A percentile compares a stretch with the other conserved stretches of the same genome.
Evolutionary conservation across 2,888 invertebrate species (phyloP).

Genomic region (Ptychoptera albimana): DNA sequence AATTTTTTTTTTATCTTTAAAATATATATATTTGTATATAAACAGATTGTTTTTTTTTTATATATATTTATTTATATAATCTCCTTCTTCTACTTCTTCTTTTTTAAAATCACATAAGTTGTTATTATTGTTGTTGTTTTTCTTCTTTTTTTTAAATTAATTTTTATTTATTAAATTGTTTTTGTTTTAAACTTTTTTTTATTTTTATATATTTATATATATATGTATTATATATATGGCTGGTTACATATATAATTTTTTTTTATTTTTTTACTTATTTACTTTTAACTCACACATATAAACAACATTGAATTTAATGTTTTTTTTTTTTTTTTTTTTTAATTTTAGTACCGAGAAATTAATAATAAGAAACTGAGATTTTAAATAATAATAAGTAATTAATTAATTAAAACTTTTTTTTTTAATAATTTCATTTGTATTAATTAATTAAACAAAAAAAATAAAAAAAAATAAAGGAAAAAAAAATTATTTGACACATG

Average conservation of each 20-base stretch:
- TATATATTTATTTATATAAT: not conserved
- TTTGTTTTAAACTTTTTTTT: constrained; percentile 6
- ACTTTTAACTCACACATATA: not conserved
- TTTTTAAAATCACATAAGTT: too few species aligned
- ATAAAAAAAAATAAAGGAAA: not conserved
- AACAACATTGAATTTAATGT: not conserved
- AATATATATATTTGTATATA: constrained; percentile 2
- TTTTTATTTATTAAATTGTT: not conserved
- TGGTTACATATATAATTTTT: constrained; percentile 5
- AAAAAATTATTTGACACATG: too few species aligned
- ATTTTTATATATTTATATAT: constrained; percentile 3
- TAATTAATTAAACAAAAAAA: not conserved
- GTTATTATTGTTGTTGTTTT: constrained; percentile 2
- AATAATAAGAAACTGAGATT: too few species aligned
- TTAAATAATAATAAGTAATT: not conserved
- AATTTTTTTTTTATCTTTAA: constrained; percentile 1
- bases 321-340: not conserved
- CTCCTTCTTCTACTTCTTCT: not conserved
- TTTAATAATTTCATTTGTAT: not conserved
- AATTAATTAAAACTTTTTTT: not conserved
- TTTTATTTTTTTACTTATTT: too few species aligned
- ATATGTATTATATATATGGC: not conserved
- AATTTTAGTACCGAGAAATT: not conserved
- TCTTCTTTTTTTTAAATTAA: constrained; percentile 5
- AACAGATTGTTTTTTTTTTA: not conserved